These are phyloP conservation scores for Bufotes viridis DNA, from an alignment of 2,797 vertebrate species.

Conservation along the genomic window DNA sequence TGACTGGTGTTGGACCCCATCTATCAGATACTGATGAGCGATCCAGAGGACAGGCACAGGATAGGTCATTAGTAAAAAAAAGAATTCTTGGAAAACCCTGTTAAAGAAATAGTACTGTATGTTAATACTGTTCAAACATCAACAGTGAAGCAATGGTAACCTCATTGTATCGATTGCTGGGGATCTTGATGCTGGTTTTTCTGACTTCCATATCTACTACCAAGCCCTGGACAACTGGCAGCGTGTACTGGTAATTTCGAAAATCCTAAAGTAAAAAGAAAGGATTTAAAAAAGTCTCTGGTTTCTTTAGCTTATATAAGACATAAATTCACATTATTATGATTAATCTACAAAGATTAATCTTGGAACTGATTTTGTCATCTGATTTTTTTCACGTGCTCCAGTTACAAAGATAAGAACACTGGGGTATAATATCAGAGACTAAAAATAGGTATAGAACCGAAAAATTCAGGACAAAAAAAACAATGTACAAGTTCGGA, in stretches of 20 bases:
- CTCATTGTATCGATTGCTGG: constrained; percentile 98
- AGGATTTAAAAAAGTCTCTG: neutral
- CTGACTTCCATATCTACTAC: constrained; percentile 98
- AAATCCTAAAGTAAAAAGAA: constrained; percentile 84
- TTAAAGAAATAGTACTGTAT: too few species aligned
- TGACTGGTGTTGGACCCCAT: too few species aligned
- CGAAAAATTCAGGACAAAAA: neutral
- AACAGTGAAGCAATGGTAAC: constrained; percentile 67
- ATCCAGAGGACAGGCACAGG: too few species aligned
- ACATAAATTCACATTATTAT: too few species aligned
- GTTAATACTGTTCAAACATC: neutral
- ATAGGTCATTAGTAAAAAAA: too few species aligned
- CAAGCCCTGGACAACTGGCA: constrained; percentile 92
- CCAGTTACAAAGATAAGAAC: too few species aligned
- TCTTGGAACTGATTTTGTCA: too few species aligned
- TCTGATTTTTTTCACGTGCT: too few species aligned
- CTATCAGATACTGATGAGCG: too few species aligned
- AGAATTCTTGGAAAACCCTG: too few species aligned
- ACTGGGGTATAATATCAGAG: too few species aligned
- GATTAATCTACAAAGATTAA: too few species aligned
- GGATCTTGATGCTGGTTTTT: constrained; percentile 97
- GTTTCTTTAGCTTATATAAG: neutral
- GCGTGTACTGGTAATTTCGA: constrained; percentile 97
- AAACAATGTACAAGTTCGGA: neutral
- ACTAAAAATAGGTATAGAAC: neutral